phyloP scores from a whole-genome alignment of 2,113 vertebrate species.

The Heteronetta atricapilla region DNA sequence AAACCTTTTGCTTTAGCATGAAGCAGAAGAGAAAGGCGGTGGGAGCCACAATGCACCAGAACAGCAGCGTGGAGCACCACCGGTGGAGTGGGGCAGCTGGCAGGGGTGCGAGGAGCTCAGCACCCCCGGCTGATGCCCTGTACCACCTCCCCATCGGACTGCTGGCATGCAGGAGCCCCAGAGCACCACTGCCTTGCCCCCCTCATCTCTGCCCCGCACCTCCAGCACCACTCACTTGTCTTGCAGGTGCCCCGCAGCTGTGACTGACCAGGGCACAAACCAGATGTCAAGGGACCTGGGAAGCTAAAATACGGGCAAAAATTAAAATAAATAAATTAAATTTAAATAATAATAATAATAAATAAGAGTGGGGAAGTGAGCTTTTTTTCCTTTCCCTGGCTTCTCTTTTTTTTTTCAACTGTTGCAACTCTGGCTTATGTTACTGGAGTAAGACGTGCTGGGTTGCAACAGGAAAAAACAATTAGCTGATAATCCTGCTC shows the following conservation, averaged over 20 bases:
- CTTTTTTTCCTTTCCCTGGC: neutral
- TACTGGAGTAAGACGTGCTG: neutral
- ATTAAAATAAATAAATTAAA: neutral
- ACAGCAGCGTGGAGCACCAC: neutral
- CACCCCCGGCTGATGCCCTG: rapidly evolving
- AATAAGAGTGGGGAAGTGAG: neutral
- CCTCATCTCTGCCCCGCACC: neutral
- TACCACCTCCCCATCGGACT: neutral
- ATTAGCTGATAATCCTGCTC: neutral
- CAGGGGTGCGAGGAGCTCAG: neutral
- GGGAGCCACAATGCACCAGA: neutral
- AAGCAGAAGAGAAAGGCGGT: neutral
- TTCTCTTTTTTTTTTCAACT: neutral
- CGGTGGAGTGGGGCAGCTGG: too few species aligned
- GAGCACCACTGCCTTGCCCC: neutral
- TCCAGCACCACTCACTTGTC: neutral
- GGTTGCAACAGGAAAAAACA: neutral
- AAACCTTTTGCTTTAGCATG: neutral
- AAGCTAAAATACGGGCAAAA: neutral
- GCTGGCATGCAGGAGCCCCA: neutral
- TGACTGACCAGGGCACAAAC: neutral
- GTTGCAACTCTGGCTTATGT: neutral
- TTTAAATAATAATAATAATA: neutral
- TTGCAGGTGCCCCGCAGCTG: neutral
- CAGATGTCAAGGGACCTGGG: neutral